A percentile compares a stretch with the other conserved stretches of the same genome.
These are phyloP conservation scores for Rhinella marina DNA, from an alignment of 2,797 vertebrate genomes.

Conservation along the genomic window DNA sequence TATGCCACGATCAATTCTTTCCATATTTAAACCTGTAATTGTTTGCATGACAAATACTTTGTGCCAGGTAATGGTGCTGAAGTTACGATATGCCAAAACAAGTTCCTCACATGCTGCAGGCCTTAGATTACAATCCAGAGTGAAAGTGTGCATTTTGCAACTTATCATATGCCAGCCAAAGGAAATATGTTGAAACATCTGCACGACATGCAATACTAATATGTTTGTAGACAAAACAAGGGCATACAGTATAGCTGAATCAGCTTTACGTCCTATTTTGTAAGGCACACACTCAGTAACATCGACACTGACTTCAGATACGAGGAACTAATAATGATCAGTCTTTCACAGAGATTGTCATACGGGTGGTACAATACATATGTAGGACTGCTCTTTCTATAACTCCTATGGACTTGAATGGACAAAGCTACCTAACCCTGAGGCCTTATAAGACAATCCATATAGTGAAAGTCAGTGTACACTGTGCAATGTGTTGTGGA, in stretches of 20 bases:
- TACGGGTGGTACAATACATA: not conserved
- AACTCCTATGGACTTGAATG: not conserved
- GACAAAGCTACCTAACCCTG: not conserved
- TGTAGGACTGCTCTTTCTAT: too few relatives aligned
- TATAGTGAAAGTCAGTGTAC: too few relatives aligned
- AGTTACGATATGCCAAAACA: not conserved
- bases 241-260: not conserved
- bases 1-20: not conserved
- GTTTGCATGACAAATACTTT: not conserved
- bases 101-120: conserved; percentile 4
- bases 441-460: too few relatives aligned
- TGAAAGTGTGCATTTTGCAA: conserved; percentile 2
- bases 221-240: not conserved
- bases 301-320: not conserved
- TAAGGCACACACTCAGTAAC: not conserved
- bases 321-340: not conserved
- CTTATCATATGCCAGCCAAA: not conserved
- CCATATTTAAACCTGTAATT: not conserved
- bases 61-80: not conserved
- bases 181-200: not conserved
- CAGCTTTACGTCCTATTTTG: not conserved
- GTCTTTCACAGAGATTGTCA: not conserved
- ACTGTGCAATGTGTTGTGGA: too few relatives aligned
- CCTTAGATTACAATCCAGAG: not conserved
- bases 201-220: not conserved